Percentiles rank a stretch among this genome's conserved stretches.
phyloP scores from a whole-genome alignment of 2,888 invertebrate species.

The Dasypogon diadema region DNA sequence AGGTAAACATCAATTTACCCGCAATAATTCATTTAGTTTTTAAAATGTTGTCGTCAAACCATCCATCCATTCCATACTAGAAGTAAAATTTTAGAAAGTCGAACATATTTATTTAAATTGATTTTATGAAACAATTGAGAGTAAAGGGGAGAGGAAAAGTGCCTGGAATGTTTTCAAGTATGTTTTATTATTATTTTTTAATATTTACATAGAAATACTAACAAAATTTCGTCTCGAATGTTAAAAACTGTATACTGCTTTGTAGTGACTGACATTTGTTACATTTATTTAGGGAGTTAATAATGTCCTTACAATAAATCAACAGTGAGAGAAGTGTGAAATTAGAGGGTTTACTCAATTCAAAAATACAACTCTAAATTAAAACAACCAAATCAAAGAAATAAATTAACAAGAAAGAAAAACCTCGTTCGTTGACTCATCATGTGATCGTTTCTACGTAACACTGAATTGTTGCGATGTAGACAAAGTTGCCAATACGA shows the following conservation, averaged over 20 bases:
- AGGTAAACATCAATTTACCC: no score
- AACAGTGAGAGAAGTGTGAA: slow-evolving; percentile 12
- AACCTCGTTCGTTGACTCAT: slow-evolving; percentile 9
- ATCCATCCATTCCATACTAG: no score
- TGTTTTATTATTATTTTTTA: neutral
- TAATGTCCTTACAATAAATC: slow-evolving; percentile 11
- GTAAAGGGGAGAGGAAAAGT: no score
- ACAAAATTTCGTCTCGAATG: slow-evolving; percentile 38
- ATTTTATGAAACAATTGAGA: no score
- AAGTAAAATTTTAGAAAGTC: no score
- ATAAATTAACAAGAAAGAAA: slow-evolving; percentile 29
- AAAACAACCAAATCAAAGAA: slow-evolving; percentile 34
- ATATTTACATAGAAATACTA: slow-evolving; percentile 33
- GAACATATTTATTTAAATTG: no score
- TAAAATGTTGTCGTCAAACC: no score
- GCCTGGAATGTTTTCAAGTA: no score
- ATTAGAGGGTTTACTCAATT: neutral
- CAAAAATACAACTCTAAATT: slow-evolving; percentile 2
- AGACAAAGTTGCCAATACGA: neutral
- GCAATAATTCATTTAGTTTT: no score
- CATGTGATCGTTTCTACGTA: neutral
- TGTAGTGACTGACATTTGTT: slow-evolving; percentile 25
- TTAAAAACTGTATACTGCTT: slow-evolving; percentile 46
- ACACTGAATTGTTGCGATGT: neutral
- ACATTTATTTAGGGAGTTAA: slow-evolving; percentile 22